Conservation (phyloP, 1,140 invertebrate genomes). For the Neomicropteryx cornuta region DNA sequence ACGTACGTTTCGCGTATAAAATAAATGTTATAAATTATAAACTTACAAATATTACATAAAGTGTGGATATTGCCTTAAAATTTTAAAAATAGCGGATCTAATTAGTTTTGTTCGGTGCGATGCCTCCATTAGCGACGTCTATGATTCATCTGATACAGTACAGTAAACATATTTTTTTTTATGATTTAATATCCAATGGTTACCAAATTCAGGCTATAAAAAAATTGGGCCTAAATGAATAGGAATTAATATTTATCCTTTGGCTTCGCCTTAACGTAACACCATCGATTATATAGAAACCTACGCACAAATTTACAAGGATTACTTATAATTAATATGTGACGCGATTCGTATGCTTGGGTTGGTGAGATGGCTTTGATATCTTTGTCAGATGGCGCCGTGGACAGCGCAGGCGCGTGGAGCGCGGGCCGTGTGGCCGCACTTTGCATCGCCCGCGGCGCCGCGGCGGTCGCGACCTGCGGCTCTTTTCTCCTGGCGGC, state of each 20-base stretch:
- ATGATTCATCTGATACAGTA: no score
- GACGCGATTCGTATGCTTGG: background rate
- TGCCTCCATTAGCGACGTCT: background rate
- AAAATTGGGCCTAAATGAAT: background rate
- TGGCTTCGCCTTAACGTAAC: background rate
- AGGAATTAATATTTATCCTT: background rate
- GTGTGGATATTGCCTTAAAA: background rate
- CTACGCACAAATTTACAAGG: background rate
- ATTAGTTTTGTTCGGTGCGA: background rate
- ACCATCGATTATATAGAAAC: background rate
- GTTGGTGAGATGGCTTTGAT: slow-evolving; percentile 29
- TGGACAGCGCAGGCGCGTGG: slow-evolving; percentile 53
- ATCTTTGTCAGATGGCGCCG: slow-evolving; percentile 39
- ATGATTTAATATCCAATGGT: no score
- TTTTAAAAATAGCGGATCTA: background rate
- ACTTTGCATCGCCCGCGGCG: slow-evolving; percentile 72
- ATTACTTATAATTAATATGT: background rate
- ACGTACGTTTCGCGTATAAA: background rate
- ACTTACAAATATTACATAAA: background rate
- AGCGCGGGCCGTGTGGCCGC: slow-evolving; percentile 82
- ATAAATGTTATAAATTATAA: background rate
- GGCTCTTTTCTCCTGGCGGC: slow-evolving; percentile 46
- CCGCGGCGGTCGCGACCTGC: slow-evolving; percentile 52
- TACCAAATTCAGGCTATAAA: no score
- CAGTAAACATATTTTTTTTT: no score